Evolutionary conservation across 2,113 vertebrate species (phyloP), one percentile per base, ranked within the genome.

Genomic region (Corythornis cristatus): DNA sequence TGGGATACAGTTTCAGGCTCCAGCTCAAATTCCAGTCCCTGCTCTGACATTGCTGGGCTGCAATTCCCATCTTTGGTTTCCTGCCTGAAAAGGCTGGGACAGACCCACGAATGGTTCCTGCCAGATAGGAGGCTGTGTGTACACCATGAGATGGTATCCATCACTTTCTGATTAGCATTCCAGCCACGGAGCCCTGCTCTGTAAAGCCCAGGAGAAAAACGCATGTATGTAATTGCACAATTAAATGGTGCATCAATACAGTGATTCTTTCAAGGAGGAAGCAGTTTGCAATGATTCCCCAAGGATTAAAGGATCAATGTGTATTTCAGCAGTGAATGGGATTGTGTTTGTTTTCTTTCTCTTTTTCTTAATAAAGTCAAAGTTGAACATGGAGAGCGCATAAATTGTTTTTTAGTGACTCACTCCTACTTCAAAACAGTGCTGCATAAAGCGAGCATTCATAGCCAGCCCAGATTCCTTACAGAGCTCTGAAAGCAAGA

Each of bases 371-470:
- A 78, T 89, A 96, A 95, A 95, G 93, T 90, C 91, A 92, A 77
- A 97, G 89, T 84, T 93, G 94, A 95, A 53, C 62, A 42, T 4
- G n/a, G 67, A 96, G 83, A 91, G 88, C 85, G 83, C 54, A 58
- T 60, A 94, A 94, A 96, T 95, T 92, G 92, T 77, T 94, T 96
- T 96, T 97, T 83, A 95, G 93, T 97, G 92, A 97, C 95, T 97
- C 96, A 95, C 91, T 93, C 88, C 83, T 86, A 86, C 94, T 96
- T 96, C 92, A 94, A 83, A 96, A 94, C 85, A 75, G 90, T 0
- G 0, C 45, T 67, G 86, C 64, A 97, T 93, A 96, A 96, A 96
- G 95, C 77, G 3, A 0, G 67, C 80, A 96, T 96, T 97, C 91
- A 96, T 65, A 67, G 67, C 45, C 0, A 0, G 86, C 31, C 79